A percentile compares a stretch with the other conserved stretches of the same genome.
phyloP scores from a whole-genome alignment of 2,797 vertebrate species.

The Acridotheres tristis region DNA sequence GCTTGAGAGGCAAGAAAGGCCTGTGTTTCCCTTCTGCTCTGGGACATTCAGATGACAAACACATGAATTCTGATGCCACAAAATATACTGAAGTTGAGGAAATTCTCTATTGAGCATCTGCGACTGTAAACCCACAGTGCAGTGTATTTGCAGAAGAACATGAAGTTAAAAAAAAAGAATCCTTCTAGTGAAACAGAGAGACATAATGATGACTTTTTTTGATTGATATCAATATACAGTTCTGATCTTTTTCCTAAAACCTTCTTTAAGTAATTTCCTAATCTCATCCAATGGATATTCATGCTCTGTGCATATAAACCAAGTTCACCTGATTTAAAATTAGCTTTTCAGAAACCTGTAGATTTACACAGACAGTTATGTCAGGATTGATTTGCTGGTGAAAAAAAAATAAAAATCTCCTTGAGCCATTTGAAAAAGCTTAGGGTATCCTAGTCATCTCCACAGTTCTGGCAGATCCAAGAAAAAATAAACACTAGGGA shows the following conservation, averaged over 20 bases:
- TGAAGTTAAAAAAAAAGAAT: not conserved
- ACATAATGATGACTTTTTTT: not conserved
- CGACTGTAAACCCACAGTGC: not conserved
- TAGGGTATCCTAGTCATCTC: not conserved
- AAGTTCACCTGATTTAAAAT: not conserved
- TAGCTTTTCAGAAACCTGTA: not conserved
- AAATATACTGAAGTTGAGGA: not conserved
- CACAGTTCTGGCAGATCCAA: not conserved
- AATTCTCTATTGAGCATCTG: not conserved
- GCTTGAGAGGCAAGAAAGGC: not conserved
- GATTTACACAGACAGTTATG: not conserved
- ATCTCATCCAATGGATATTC: not conserved
- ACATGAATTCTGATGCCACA: not conserved
- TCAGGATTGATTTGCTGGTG: not conserved
- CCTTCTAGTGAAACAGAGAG: not conserved
- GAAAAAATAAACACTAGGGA: not conserved
- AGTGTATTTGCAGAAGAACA: not conserved
- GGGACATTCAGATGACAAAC: not conserved
- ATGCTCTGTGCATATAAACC: not conserved
- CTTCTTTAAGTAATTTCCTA: not conserved
- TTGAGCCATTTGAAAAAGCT: not conserved
- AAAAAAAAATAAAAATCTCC: not conserved
- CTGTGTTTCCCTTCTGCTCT: not conserved
- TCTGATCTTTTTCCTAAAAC: not conserved
- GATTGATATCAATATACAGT: not conserved